Evolutionary conservation across 2,797 vertebrate genomes (phyloP).

Genomic region (Mormyrops attenuatus): DNA sequence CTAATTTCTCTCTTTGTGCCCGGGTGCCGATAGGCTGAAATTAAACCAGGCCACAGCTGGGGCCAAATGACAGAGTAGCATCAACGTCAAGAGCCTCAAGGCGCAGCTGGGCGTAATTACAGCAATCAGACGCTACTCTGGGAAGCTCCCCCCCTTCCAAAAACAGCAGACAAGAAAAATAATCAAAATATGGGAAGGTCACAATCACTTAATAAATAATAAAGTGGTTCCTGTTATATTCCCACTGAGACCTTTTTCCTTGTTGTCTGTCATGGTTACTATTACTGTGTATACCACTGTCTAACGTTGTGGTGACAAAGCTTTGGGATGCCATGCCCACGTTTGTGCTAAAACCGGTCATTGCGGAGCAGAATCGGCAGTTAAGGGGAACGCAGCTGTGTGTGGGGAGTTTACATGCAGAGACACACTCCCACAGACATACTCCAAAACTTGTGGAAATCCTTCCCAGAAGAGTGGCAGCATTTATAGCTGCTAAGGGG

Average conservation of each 20-base stretch:
- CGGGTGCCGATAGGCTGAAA: conserved; percentile 13
- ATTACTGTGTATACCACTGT: background rate
- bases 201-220: background rate
- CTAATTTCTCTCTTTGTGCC: conserved; percentile 16
- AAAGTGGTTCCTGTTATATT: background rate
- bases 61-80: conserved; percentile 24
- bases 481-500: background rate
- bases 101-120: conserved; percentile 29
- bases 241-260: background rate
- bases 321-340: background rate
- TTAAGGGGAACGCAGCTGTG: background rate
- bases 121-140: conserved; percentile 20
- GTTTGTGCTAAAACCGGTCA: background rate
- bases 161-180: background rate
- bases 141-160: conserved; percentile 4
- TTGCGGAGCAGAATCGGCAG: background rate
- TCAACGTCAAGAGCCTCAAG: conserved; percentile 19
- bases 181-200: background rate
- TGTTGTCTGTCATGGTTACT: background rate
- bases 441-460: background rate
- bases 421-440: background rate
- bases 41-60: conserved; percentile 19
- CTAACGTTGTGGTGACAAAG: background rate
- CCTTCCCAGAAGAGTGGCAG: background rate
- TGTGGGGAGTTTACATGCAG: background rate